phyloP scores from a whole-genome alignment of 2,888 invertebrate species.

The Drosophila affinis region DNA sequence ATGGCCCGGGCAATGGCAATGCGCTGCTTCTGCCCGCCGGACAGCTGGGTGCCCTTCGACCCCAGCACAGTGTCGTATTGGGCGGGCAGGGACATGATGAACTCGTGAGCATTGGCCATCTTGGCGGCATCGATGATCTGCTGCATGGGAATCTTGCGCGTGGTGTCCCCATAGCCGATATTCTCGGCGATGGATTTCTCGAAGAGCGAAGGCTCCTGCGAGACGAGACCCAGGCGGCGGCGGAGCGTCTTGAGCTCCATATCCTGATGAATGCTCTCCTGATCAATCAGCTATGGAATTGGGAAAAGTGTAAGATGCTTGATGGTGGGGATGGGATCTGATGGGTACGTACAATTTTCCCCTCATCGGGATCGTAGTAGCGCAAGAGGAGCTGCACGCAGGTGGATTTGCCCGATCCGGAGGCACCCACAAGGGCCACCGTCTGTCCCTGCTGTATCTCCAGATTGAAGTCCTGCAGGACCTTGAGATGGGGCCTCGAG shows the following conservation, averaged over 20 bases:
- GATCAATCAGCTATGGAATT: slow-evolving; percentile 79
- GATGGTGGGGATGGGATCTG: no score
- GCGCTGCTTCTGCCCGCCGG: slow-evolving; percentile 94
- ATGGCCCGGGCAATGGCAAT: slow-evolving; percentile 92
- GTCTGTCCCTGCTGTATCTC: slow-evolving; percentile 88
- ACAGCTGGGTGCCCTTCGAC: slow-evolving; percentile 89
- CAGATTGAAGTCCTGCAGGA: slow-evolving; percentile 89
- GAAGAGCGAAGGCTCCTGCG: slow-evolving; percentile 95
- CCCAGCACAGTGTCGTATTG: slow-evolving; percentile 90
- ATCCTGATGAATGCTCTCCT: slow-evolving; percentile 85
- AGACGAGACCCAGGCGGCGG: slow-evolving; percentile 92
- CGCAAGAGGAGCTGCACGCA: slow-evolving; percentile 91
- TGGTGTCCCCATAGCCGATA: slow-evolving; percentile 94
- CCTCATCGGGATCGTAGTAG: slow-evolving; percentile 90
- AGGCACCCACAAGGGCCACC: slow-evolving; percentile 89
- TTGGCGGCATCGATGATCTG: slow-evolving; percentile 91
- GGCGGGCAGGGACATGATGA: slow-evolving; percentile 90
- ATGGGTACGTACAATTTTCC: slow-evolving; percentile 85
- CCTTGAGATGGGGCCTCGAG: slow-evolving; percentile 88
- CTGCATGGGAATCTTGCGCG: slow-evolving; percentile 86
- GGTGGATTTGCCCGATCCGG: slow-evolving; percentile 93
- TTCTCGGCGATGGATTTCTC: slow-evolving; percentile 94
- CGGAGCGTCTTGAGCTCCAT: slow-evolving; percentile 87
- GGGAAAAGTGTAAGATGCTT: no score
- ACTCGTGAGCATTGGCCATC: slow-evolving; percentile 93